Percentiles rank a stretch among this genome's conserved stretches.
phyloP scores from a whole-genome alignment of 1,140 invertebrate species.

The Cydia pomonella region DNA sequence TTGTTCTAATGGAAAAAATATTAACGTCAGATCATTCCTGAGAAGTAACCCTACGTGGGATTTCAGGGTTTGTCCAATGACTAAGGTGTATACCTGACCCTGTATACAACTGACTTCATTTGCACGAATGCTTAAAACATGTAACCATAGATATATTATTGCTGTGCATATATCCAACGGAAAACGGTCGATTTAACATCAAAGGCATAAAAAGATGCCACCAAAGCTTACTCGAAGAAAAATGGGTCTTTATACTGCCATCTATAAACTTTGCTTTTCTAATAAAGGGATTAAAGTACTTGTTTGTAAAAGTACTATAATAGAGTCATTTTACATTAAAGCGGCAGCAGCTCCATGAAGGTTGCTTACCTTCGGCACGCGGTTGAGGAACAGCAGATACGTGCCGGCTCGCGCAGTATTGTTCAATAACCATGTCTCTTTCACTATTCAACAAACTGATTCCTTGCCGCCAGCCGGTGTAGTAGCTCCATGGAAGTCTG shows the following conservation, averaged over 20 bases:
- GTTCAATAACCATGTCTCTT: slow-evolving; percentile 50
- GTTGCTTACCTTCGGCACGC: slow-evolving; percentile 86
- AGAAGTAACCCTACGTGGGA: too few species aligned
- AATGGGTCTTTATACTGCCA: background rate
- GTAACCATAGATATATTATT: too few species aligned
- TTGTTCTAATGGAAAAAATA: too few species aligned
- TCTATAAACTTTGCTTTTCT: background rate
- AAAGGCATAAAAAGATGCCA: background rate
- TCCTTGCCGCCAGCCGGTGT: slow-evolving; percentile 86
- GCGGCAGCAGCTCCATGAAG: too few species aligned
- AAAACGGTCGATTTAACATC: background rate
- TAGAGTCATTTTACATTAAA: too few species aligned
- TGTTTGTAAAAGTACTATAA: slow-evolving; percentile 87
- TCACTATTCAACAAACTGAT: slow-evolving; percentile 83
- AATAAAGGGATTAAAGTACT: slow-evolving; percentile 3
- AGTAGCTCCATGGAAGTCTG: slow-evolving; percentile 94
- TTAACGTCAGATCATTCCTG: too few species aligned
- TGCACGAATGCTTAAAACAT: background rate
- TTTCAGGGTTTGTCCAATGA: too few species aligned
- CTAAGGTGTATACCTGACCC: too few species aligned
- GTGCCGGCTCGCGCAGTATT: too few species aligned
- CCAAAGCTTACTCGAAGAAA: background rate
- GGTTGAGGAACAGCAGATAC: slow-evolving; percentile 93
- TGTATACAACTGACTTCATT: background rate
- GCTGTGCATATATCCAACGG: too few species aligned